Conservation (phyloP, 2,888 invertebrate genomes). For the Synanthedon myopaeformis region DNA sequence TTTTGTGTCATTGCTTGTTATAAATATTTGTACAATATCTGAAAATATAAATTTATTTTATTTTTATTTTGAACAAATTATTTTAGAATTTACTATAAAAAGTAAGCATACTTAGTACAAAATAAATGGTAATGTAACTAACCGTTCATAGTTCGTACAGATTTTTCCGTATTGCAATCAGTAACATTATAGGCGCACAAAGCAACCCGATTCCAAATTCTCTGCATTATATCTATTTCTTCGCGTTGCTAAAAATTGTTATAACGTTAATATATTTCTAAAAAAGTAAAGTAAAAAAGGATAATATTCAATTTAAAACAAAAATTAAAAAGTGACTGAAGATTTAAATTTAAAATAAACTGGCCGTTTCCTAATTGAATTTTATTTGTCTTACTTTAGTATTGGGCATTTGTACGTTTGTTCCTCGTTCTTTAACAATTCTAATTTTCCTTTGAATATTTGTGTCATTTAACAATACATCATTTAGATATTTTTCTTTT, state of each 20-base stretch:
- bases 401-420: conserved; percentile 58
- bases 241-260: conserved; percentile 41
- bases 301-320: too few relatives aligned
- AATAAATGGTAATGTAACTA: conserved; percentile 13
- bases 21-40: conserved; percentile 54
- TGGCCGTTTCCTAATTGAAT: neutral
- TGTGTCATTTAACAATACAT: conserved; percentile 21
- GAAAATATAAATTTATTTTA: conserved; percentile 9
- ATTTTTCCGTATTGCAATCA: conserved; percentile 38
- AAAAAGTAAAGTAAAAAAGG: too few relatives aligned
- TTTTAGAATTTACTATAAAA: too few relatives aligned
- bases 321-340: too few relatives aligned
- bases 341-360: too few relatives aligned
- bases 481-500: conserved; percentile 44
- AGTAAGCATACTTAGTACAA: too few relatives aligned
- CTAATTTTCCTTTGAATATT: conserved; percentile 42
- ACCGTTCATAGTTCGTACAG: conserved; percentile 54
- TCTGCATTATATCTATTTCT: conserved; percentile 61
- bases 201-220: conserved; percentile 57
- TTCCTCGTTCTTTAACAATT: conserved; percentile 55
- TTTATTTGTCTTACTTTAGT: conserved; percentile 42
- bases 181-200: conserved; percentile 46
- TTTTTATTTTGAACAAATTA: too few relatives aligned
- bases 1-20: conserved; percentile 68
- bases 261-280: too few relatives aligned